phyloP scores from a whole-genome alignment of 1,140 invertebrate species.

The Papilio machaon region DNA sequence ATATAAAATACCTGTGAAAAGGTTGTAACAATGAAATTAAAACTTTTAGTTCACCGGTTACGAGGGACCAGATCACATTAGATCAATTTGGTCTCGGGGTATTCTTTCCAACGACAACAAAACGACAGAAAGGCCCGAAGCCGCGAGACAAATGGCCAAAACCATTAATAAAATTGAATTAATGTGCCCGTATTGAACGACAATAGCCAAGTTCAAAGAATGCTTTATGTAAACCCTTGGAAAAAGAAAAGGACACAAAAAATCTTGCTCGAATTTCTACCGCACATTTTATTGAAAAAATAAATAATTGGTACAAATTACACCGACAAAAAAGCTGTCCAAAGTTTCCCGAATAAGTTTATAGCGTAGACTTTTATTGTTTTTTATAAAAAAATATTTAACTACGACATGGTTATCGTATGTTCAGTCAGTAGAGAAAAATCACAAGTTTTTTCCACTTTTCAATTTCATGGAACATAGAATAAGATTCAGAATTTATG shows the following conservation, averaged over 20 bases:
- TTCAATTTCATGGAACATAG: no score
- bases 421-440: no score
- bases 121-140: constrained; percentile 46
- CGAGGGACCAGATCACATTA: constrained; percentile 17
- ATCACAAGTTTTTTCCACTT: no score
- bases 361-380: neutral
- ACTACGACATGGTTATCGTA: no score
- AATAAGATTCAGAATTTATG: no score
- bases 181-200: constrained; percentile 58
- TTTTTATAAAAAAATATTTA: neutral
- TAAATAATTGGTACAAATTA: constrained; percentile 43
- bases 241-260: constrained; percentile 53
- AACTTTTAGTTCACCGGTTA: constrained; percentile 16
- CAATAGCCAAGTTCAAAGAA: constrained; percentile 59
- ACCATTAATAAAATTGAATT: constrained; percentile 74
- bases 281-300: constrained; percentile 13
- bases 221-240: constrained; percentile 51
- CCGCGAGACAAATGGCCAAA: constrained; percentile 53
- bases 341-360: neutral
- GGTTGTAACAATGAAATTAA: constrained; percentile 17
- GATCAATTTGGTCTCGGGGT: constrained; percentile 6
- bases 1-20: neutral
- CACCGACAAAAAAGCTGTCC: constrained; percentile 10
- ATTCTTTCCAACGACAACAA: constrained; percentile 41
- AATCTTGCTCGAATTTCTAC: constrained; percentile 37